phyloP scores from a whole-genome alignment of 2,113 vertebrate genomes.

The Perca fluviatilis region DNA sequence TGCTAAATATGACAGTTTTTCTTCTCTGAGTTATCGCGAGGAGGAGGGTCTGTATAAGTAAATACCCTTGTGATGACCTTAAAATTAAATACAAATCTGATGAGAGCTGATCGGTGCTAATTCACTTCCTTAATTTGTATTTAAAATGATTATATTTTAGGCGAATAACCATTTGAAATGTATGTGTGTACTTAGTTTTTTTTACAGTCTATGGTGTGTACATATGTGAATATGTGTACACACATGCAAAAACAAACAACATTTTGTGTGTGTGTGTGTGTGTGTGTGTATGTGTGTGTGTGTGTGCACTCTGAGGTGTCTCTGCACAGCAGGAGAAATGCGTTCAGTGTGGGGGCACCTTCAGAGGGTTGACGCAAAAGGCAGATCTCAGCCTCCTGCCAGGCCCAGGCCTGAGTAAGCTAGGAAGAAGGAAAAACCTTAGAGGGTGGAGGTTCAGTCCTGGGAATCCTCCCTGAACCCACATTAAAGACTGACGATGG shows the following conservation, averaged over 20 bases:
- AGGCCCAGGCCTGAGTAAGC: constrained; percentile 51
- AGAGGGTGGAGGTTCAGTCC: constrained; percentile 67
- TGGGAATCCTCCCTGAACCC: constrained; percentile 70
- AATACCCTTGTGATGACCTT: constrained; percentile 51
- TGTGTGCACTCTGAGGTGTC: constrained; percentile 29
- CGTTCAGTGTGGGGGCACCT: constrained; percentile 68
- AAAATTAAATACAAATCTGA: constrained; percentile 11
- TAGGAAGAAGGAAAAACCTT: constrained; percentile 62
- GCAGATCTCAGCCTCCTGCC: constrained; percentile 70
- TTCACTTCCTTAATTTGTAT: background rate
- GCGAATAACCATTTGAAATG: constrained; percentile 19
- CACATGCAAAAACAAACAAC: constrained; percentile 1
- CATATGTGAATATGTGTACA: background rate
- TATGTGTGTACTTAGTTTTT: background rate
- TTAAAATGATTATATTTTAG: constrained; percentile 1
- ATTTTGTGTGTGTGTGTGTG: constrained; percentile 33
- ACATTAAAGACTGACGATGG: constrained; percentile 78
- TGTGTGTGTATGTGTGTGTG: background rate
- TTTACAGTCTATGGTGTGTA: too few species aligned
- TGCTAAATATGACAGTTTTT: background rate
- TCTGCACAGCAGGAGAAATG: constrained; percentile 70
- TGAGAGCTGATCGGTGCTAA: background rate
- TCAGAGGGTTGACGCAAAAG: constrained; percentile 71
- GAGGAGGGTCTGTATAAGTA: constrained; percentile 11
- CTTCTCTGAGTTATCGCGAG: constrained; percentile 16